Evolutionary conservation across 2,888 invertebrate species (phyloP).

Genomic region (Conomelus anceps): DNA sequence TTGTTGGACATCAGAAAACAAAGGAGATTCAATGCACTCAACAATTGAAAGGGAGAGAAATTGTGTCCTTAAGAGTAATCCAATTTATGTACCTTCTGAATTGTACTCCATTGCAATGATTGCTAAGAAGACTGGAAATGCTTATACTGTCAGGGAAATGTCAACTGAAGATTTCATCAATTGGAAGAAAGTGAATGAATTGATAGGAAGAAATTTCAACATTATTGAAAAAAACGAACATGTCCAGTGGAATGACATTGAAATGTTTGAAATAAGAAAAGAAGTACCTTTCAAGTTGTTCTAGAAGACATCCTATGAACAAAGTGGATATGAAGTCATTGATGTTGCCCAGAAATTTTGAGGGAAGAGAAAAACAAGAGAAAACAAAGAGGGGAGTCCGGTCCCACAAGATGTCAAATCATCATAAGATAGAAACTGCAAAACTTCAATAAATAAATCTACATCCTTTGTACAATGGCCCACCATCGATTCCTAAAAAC

Average conservation of each 20-base stretch:
- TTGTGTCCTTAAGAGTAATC: background rate
- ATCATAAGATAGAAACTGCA: too few relatives aligned
- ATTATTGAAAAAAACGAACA: background rate
- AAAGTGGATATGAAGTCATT: too few relatives aligned
- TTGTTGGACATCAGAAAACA: constrained; percentile 13
- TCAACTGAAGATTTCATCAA: background rate
- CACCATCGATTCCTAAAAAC: too few relatives aligned
- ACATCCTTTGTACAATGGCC: too few relatives aligned
- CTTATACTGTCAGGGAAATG: constrained; percentile 1
- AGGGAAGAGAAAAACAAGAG: too few relatives aligned
- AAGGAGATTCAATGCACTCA: constrained; percentile 1
- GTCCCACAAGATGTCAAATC: too few relatives aligned
- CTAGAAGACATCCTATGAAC: constrained; percentile 3
- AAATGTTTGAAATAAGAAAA: background rate
- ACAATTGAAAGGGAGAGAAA: constrained; percentile 3
- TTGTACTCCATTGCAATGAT: background rate
- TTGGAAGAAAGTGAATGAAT: background rate
- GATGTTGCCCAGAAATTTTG: too few relatives aligned
- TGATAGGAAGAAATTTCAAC: background rate
- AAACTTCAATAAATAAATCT: too few relatives aligned
- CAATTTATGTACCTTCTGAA: constrained; percentile 11
- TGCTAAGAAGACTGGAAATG: background rate
- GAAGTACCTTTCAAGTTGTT: background rate
- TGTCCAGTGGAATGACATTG: background rate
- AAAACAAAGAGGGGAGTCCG: too few relatives aligned